These are phyloP conservation scores for Atta texana DNA, from an alignment of 1,140 invertebrate genomes.

Conservation along the genomic window DNA sequence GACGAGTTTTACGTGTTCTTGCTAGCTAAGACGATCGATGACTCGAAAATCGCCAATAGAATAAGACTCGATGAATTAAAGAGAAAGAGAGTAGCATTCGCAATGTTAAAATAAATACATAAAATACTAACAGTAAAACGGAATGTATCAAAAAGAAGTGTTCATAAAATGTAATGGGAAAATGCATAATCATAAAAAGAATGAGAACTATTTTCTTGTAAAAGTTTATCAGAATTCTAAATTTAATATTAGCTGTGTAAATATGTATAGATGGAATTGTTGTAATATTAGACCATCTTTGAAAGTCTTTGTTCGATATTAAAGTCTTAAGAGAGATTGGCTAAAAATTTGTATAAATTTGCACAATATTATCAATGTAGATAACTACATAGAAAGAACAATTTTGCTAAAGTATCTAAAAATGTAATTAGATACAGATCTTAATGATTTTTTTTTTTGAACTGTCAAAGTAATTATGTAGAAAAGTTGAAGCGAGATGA, in stretches of 20 bases:
- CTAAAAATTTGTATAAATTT: background rate
- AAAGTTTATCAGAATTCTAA: background rate
- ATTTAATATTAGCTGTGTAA: background rate
- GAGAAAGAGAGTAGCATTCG: conserved; percentile 2
- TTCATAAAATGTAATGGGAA: background rate
- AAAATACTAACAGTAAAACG: conserved; percentile 28
- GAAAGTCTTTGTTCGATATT: background rate
- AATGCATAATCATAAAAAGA: conserved; percentile 14
- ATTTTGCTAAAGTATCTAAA: too few species aligned
- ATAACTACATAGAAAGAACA: background rate
- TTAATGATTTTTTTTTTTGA: too few species aligned
- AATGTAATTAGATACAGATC: too few species aligned
- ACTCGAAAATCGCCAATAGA: background rate
- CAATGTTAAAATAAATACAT: background rate
- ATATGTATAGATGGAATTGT: background rate
- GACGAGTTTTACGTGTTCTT: conserved; percentile 14
- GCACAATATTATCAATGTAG: background rate
- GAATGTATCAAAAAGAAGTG: background rate
- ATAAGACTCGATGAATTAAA: conserved; percentile 32
- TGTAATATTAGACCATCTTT: conserved; percentile 1
- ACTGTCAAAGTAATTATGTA: too few species aligned
- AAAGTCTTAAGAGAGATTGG: background rate
- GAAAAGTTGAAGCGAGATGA: too few species aligned
- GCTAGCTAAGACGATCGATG: conserved; percentile 1
- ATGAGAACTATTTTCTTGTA: background rate